Conservation (phyloP, 2,797 vertebrate species). For the Micropoecilia bifurca region DNA sequence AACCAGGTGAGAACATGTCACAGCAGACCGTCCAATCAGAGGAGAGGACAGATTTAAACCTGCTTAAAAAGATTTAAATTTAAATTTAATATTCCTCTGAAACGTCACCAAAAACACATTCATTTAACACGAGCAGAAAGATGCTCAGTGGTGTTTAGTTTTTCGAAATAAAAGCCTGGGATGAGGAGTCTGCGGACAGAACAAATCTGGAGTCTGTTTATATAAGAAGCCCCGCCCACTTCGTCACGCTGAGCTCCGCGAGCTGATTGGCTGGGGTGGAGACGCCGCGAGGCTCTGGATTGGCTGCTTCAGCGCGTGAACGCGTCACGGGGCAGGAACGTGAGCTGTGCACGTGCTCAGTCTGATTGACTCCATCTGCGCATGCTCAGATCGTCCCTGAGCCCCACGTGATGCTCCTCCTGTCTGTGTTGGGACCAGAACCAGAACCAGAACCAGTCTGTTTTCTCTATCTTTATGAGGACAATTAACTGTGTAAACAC, state of each 20-base stretch:
- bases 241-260: constrained; percentile 15
- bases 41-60: neutral
- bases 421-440: neutral
- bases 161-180: constrained; percentile 22
- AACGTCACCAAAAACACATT: neutral
- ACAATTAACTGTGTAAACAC: neutral
- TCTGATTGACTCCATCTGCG: neutral
- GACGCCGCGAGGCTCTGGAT: constrained; percentile 31
- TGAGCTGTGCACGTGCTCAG: constrained; percentile 61
- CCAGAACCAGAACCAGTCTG: neutral
- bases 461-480: neutral
- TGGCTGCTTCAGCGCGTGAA: constrained; percentile 40
- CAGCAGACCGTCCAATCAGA: neutral
- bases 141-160: neutral
- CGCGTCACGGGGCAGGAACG: constrained; percentile 67
- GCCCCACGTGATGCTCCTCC: neutral
- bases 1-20: constrained; percentile 31
- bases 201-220: constrained; percentile 64
- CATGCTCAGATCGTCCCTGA: neutral
- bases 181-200: neutral
- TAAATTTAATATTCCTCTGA: neutral
- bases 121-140: neutral
- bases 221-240: constrained; percentile 62
- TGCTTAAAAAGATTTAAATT: neutral
- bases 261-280: constrained; percentile 48